Conservation (phyloP, 2,888 invertebrate genomes). For the Eurytoma adleriae region DNA sequence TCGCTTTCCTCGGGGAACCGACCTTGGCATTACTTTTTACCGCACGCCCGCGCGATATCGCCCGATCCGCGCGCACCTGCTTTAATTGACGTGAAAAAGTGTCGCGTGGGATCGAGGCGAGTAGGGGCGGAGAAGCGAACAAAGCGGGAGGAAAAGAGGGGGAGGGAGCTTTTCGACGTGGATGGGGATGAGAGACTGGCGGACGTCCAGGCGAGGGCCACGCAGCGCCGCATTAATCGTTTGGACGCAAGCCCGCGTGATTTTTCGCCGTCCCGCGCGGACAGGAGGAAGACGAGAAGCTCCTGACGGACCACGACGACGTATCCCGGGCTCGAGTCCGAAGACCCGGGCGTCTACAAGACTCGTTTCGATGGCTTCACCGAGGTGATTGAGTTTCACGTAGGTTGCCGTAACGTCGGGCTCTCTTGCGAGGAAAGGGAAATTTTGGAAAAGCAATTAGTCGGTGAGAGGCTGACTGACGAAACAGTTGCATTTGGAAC, state of each 20-base stretch:
- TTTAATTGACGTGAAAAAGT: background rate
- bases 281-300: no score
- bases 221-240: constrained; percentile 31
- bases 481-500: no score
- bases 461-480: no score
- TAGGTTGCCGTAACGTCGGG: no score
- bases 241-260: background rate
- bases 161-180: background rate
- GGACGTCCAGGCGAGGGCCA: constrained; percentile 1
- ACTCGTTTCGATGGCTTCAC: background rate
- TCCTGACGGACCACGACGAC: no score
- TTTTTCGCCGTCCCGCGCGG: no score
- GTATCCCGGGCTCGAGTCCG: background rate
- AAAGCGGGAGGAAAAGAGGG: background rate
- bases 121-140: background rate
- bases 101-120: no score
- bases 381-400: background rate
- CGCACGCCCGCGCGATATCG: constrained; percentile 11
- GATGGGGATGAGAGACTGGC: background rate
- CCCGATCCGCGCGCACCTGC: background rate
- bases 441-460: no score
- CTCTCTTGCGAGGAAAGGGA: no score
- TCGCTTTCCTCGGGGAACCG: constrained; percentile 39
- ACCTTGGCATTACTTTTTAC: constrained; percentile 53
- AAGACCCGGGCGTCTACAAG: background rate